Percentiles rank a stretch among this genome's conserved stretches.
phyloP scores from a whole-genome alignment of 2,888 invertebrate species.

The Hypolimnas misippus region DNA sequence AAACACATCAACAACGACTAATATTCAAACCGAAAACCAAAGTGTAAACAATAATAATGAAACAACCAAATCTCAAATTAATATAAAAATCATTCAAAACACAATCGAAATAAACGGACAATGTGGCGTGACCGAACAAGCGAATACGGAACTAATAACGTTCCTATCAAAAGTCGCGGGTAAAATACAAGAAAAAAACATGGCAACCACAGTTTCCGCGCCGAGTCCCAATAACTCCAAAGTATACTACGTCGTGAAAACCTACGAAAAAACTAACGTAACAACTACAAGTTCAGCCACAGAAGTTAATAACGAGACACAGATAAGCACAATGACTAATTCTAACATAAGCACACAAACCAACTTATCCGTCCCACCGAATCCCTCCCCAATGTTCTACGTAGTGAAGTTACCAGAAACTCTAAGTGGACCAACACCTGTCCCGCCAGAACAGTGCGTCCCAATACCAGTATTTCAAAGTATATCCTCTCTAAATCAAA shows the following conservation, averaged over 20 bases:
- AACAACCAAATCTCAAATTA: neutral
- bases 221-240: neutral
- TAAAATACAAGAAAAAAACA: neutral
- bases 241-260: neutral
- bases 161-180: slow-evolving; percentile 4
- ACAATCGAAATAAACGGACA: neutral
- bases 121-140: neutral
- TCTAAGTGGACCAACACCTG: neutral
- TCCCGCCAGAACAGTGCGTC: neutral
- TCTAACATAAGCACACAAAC: neutral
- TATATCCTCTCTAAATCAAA: neutral
- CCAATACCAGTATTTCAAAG: neutral
- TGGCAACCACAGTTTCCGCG: neutral
- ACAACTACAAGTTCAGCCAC: neutral
- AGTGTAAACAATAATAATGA: neutral
- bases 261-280: neutral
- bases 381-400: neutral
- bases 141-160: neutral
- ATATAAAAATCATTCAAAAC: neutral
- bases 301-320: neutral
- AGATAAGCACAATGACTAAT: neutral
- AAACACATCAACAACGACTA: no score
- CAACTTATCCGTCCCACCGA: neutral
- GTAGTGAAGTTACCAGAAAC: neutral
- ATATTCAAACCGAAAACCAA: neutral